Conservation (phyloP, 2,888 invertebrate species). For the Neoascia interrupta region DNA sequence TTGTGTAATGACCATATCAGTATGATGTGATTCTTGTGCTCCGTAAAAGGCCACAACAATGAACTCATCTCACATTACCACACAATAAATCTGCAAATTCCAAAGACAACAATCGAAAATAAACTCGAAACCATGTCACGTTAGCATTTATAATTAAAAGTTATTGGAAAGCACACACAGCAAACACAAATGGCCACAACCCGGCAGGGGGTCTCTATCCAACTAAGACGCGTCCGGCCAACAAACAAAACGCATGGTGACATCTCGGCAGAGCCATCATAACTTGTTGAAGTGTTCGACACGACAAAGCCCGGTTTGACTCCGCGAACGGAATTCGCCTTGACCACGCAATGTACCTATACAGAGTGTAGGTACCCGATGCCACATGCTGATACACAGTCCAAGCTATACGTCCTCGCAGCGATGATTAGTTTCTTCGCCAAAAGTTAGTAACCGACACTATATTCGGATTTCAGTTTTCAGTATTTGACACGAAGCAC, state of each 20-base stretch:
- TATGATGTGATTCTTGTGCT: too few species aligned
- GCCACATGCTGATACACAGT: slow-evolving; percentile 43
- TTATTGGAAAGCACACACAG: slow-evolving; percentile 33
- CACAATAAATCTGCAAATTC: too few species aligned
- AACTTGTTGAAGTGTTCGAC: slow-evolving; percentile 42
- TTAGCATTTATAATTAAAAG: slow-evolving; percentile 65
- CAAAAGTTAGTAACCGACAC: slow-evolving; percentile 15
- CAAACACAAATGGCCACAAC: slow-evolving; percentile 10
- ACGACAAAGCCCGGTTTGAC: slow-evolving; percentile 24
- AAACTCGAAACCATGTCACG: too few species aligned
- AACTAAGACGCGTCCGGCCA: too few species aligned
- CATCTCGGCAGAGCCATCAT: slow-evolving; percentile 36
- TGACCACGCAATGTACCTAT: slow-evolving; percentile 29
- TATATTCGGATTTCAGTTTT: too few species aligned
- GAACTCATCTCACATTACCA: too few species aligned
- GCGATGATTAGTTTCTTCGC: slow-evolving; percentile 32
- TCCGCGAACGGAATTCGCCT: too few species aligned
- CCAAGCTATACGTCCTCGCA: slow-evolving; percentile 7
- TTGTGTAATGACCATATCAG: too few species aligned
- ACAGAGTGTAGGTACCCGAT: slow-evolving; percentile 2
- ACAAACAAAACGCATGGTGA: slow-evolving; percentile 45
- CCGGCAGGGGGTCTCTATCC: slow-evolving; percentile 24
- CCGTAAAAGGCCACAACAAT: too few species aligned
- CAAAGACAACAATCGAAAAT: too few species aligned
- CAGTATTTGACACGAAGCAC: too few species aligned